These are phyloP conservation scores for Caenorhabditis briggsae DNA, from an alignment of 1,140 invertebrate species.

Conservation along the genomic window DNA sequence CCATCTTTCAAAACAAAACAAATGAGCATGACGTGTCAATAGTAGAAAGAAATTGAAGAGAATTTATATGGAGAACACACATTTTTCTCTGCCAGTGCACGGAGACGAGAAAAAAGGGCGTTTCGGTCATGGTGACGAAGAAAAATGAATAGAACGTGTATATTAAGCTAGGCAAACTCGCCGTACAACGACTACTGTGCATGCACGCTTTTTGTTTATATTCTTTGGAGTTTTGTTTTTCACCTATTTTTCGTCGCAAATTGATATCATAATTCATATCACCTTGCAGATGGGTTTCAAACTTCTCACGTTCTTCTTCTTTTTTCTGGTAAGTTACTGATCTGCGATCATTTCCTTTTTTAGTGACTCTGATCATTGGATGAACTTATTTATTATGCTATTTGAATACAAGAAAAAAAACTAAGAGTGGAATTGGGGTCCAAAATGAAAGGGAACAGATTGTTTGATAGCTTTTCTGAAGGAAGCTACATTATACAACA, in stretches of 20 bases:
- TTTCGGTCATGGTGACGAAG: slow-evolving; percentile 25
- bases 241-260: background rate
- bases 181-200: background rate
- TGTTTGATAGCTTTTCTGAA: no score
- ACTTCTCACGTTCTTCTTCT: background rate
- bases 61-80: slow-evolving; percentile 5
- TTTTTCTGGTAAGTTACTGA: background rate
- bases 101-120: background rate
- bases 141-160: slow-evolving; percentile 26
- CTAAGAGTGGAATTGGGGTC: no score
- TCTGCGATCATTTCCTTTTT: background rate
- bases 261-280: background rate
- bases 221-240: background rate
- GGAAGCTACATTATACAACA: no score
- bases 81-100: background rate
- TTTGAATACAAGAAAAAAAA: no score
- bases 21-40: background rate
- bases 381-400: no score
- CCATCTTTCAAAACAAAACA: background rate
- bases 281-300: background rate
- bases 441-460: no score
- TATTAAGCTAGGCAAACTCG: background rate
- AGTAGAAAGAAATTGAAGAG: background rate
- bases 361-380: no score
- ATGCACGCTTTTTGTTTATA: background rate